Evolutionary conservation across 2,888 invertebrate genomes (phyloP), one percentile per base, ranked within the genome.

Genomic region (Eupeodes luniger): DNA sequence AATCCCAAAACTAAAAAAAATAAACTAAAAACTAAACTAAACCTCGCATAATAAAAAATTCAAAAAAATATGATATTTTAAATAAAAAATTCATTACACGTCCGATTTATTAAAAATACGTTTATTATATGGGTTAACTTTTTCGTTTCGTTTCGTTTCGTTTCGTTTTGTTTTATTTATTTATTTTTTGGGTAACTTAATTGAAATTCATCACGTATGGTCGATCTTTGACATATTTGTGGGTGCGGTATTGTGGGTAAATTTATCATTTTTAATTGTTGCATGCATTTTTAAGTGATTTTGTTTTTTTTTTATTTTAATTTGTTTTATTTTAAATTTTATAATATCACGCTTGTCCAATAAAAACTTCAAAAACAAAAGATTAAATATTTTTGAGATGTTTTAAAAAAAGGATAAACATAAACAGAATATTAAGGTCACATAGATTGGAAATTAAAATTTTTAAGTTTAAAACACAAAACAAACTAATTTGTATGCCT

Each of bases 211-310:
- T 84, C 81, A 78, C 75, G 75, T 75, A 79, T 85, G 83, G 85
- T 79, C 89, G 90, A 89, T 90, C 90, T 90, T 89, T 90, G 90
- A 90, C 90, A 90, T 74, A 85, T 90, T 90, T 90, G 57, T 89
- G 90, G 90, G 90, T 90, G 90, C 77, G 90, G 90, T 89, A 72
- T 84, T 77, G 27, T 40, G 67, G 62, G 85, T 81, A 57, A 75
- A 88, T 85, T 88, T 81, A 88, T 88, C 81, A 88, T 88, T 88
- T 88, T 88, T 88, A 88, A 88, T 88, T 88, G 88, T 81, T 64
- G 53, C 57, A 69, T 85, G 81, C 75, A 81, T 72, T 44, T 81
- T 78, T 1, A 34, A 62, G 57, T 81, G 55, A 27, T 74, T 57
- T 62, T 27, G 27, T 82, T 77, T 62, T 64, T 16, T 10, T 44